Evolutionary conservation across 2,888 invertebrate genomes (phyloP).

Genomic region (Tuta absoluta): DNA sequence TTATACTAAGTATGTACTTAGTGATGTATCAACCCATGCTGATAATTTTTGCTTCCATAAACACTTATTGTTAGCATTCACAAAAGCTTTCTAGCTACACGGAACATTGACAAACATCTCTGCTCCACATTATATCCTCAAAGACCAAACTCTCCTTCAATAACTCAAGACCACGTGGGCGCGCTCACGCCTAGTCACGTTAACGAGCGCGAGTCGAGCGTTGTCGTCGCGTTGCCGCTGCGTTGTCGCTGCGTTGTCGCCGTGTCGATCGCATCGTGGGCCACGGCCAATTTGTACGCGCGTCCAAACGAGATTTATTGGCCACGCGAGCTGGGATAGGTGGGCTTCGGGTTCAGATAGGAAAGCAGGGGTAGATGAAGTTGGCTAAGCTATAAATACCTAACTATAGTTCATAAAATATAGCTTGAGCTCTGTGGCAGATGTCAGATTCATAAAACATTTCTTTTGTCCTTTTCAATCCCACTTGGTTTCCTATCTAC

Average conservation of each 20-base stretch:
- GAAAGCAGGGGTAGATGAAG: constrained; percentile 5
- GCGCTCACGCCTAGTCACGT: constrained; percentile 53
- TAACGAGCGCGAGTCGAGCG: constrained; percentile 62
- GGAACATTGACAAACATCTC: not conserved
- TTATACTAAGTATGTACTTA: too few species aligned
- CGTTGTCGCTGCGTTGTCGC: constrained; percentile 40
- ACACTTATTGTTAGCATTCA: too few species aligned
- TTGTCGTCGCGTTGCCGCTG: constrained; percentile 34
- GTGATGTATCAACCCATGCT: too few species aligned
- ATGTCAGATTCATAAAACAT: too few species aligned
- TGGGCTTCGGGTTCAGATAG: constrained; percentile 42
- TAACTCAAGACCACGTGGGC: constrained; percentile 48
- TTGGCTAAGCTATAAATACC: constrained; percentile 7
- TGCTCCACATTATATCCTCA: not conserved
- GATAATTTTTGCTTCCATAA: not conserved
- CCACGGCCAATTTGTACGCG: constrained; percentile 77
- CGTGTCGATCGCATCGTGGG: constrained; percentile 58
- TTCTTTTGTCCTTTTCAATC: too few species aligned
- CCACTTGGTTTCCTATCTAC: too few species aligned
- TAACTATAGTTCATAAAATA: not conserved
- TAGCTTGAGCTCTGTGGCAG: too few species aligned
- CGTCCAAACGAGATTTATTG: constrained; percentile 71
- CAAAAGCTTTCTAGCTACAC: not conserved
- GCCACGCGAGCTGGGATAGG: constrained; percentile 63
- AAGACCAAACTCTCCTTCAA: not conserved